Conservation (phyloP, 1,140 invertebrate genomes). For the Drosophila kepulauana region DNA sequence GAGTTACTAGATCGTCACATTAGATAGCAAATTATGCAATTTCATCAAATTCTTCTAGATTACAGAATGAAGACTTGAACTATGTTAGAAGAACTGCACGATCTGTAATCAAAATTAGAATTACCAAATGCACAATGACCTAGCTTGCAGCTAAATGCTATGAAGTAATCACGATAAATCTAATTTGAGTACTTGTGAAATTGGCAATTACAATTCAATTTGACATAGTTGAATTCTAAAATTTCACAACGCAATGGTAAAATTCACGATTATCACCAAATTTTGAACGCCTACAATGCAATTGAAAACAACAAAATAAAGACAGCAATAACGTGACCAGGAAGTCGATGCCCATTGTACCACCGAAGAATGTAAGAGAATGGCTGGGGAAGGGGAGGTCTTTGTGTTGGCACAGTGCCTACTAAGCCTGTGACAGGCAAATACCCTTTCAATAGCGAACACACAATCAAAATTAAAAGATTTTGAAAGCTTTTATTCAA, state of each 20-base stretch:
- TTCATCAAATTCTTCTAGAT: neutral
- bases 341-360: slow-evolving; percentile 17
- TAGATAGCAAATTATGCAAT: neutral
- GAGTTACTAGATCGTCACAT: neutral
- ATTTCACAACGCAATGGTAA: slow-evolving; percentile 1
- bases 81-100: neutral
- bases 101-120: neutral
- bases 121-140: slow-evolving; percentile 6
- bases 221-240: neutral
- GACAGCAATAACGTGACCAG: slow-evolving; percentile 21
- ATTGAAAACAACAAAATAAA: neutral
- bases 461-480: slow-evolving; percentile 32
- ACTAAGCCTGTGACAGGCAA: slow-evolving; percentile 25
- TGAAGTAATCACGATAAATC: slow-evolving; percentile 8
- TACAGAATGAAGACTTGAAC: neutral
- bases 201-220: slow-evolving; percentile 3
- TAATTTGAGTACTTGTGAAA: slow-evolving; percentile 1
- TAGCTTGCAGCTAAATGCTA: slow-evolving; percentile 16
- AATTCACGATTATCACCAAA: slow-evolving; percentile 5
- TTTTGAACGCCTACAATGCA: slow-evolving; percentile 12
- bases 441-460: slow-evolving; percentile 26
- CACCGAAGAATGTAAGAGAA: slow-evolving; percentile 3
- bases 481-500: slow-evolving; percentile 25
- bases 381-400: neutral
- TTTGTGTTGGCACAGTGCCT: slow-evolving; percentile 21